phyloP scores from a whole-genome alignment of 1,140 invertebrate genomes.

The Amyelois transitella region DNA sequence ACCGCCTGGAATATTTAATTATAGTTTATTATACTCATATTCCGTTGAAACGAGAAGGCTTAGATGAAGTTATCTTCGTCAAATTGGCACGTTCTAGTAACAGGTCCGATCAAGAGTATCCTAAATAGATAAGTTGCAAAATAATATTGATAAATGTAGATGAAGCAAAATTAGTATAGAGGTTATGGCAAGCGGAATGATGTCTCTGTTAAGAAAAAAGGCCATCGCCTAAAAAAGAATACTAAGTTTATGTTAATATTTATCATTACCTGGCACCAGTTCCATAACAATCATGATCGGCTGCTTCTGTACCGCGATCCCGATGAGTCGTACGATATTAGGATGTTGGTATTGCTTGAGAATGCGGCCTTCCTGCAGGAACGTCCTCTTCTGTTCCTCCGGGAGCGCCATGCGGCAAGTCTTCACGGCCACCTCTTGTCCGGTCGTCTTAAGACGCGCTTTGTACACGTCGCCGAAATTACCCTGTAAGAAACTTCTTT shows the following conservation, averaged over 20 bases:
- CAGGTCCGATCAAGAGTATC: too few species aligned
- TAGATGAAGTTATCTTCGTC: too few species aligned
- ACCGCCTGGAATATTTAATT: slow-evolving; percentile 78
- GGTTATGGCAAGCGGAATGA: too few species aligned
- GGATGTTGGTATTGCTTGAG: slow-evolving; percentile 98
- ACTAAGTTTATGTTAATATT: neutral
- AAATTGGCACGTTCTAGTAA: too few species aligned
- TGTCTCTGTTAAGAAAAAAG: too few species aligned
- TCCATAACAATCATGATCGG: slow-evolving; percentile 99
- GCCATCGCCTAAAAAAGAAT: neutral
- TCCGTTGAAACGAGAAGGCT: neutral
- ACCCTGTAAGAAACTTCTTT: slow-evolving; percentile 86
- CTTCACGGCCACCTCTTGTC: slow-evolving; percentile 95
- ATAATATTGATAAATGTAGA: neutral
- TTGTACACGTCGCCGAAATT: slow-evolving; percentile 98
- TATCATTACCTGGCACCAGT: slow-evolving; percentile 87
- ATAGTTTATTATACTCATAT: neutral
- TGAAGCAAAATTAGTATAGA: too few species aligned
- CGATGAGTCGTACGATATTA: slow-evolving; percentile 97
- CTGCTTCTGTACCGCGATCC: slow-evolving; percentile 97
- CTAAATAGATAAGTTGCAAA: too few species aligned
- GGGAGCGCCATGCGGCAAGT: slow-evolving; percentile 94
- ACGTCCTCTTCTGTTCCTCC: slow-evolving; percentile 97
- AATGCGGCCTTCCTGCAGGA: slow-evolving; percentile 96
- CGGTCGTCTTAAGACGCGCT: slow-evolving; percentile 87